Conservation (phyloP, 1,140 invertebrate species). For the Camponotus pennsylvanicus region DNA sequence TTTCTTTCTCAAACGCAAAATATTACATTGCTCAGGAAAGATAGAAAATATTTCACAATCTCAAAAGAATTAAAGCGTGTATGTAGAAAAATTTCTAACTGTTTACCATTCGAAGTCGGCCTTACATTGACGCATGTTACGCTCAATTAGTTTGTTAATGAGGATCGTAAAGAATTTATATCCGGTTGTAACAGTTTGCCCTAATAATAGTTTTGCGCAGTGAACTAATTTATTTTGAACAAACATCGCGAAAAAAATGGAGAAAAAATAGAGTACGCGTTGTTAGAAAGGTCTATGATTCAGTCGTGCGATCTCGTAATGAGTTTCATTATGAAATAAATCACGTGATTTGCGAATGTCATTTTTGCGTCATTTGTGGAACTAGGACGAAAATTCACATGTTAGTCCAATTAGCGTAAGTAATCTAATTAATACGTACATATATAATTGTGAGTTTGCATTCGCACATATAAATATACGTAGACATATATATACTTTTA, state of each 20-base stretch:
- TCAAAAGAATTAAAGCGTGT: not conserved
- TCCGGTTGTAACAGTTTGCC: constrained; percentile 9
- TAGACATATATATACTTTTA: not conserved
- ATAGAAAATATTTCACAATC: not conserved
- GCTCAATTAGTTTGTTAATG: not conserved
- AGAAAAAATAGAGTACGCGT: not conserved
- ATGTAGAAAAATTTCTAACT: not conserved
- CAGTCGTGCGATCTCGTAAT: not conserved
- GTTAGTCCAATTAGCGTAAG: not conserved
- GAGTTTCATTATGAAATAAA: constrained; percentile 13
- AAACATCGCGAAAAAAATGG: not conserved
- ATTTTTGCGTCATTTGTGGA: not conserved
- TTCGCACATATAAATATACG: too few species aligned
- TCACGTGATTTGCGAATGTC: constrained; percentile 1
- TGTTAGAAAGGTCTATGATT: constrained; percentile 18
- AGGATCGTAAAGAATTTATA: constrained; percentile 26
- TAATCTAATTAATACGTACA: not conserved
- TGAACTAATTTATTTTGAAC: not conserved
- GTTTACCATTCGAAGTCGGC: not conserved
- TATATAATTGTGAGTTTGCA: not conserved
- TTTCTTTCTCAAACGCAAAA: not conserved
- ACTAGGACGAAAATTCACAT: not conserved
- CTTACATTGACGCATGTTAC: constrained; percentile 10
- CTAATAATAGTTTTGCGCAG: not conserved
- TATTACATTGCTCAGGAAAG: not conserved